A percentile compares a stretch with the other conserved stretches of the same genome.
Evolutionary conservation across 2,113 vertebrate species (phyloP).

Genomic region (Echinops telfairi): DNA sequence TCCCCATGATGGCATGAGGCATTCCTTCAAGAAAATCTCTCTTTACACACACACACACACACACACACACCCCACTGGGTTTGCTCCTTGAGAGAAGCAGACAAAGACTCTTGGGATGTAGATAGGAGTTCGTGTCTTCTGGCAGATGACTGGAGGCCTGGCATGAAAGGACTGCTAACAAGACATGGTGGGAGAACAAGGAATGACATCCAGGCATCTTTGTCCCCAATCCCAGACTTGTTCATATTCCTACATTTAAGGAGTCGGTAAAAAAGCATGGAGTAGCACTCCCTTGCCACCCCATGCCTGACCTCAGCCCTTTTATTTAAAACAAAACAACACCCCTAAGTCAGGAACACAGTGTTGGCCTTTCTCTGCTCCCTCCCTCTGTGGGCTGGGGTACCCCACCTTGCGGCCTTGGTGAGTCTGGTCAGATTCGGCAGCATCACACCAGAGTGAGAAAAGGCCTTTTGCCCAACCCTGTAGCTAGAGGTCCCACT

Average conservation of each 20-base stretch:
- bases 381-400: background rate
- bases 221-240: background rate
- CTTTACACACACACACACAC: too few relatives aligned
- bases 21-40: background rate
- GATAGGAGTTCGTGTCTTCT: background rate
- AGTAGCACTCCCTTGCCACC: background rate
- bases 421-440: background rate
- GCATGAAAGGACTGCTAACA: background rate
- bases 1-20: background rate
- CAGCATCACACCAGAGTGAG: background rate
- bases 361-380: background rate
- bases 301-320: rapidly evolving
- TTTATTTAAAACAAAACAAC: background rate
- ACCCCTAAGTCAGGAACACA: background rate
- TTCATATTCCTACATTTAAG: background rate
- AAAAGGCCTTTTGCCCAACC: background rate
- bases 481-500: background rate
- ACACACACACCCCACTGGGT: background rate
- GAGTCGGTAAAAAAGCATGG: background rate
- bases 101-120: background rate
- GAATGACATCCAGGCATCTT: background rate
- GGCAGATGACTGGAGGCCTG: background rate
- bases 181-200: background rate
- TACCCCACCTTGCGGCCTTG: background rate
- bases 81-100: background rate